These are phyloP conservation scores for Hypsibius dujardini DNA, from an alignment of 1,140 invertebrate species.

Conservation along the genomic window DNA sequence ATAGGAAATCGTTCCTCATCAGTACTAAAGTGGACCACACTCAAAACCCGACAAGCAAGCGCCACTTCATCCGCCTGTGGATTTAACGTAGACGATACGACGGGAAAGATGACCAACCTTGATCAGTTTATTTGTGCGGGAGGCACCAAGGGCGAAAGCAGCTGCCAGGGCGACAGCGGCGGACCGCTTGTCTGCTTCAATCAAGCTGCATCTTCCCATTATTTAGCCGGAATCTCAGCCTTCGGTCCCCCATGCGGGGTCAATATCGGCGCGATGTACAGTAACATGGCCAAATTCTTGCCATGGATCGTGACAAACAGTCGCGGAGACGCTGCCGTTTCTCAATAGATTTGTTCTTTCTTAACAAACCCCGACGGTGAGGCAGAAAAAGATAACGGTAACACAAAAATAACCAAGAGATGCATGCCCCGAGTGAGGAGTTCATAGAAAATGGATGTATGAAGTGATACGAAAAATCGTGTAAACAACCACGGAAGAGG, in stretches of 20 bases:
- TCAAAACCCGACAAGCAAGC: not conserved
- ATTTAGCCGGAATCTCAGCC: conserved; percentile 2
- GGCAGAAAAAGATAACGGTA: no score
- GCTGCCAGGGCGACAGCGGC: conserved; percentile 7
- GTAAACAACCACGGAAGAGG: not conserved
- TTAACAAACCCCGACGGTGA: no score
- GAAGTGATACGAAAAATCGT: not conserved
- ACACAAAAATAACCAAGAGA: no score
- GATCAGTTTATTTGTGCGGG: not conserved
- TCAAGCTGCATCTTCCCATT: not conserved
- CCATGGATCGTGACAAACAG: not conserved
- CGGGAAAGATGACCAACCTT: not conserved
- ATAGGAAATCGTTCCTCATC: no score
- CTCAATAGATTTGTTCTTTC: not conserved
- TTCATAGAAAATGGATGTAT: not conserved
- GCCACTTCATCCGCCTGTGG: not conserved
- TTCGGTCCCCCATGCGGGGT: not conserved
- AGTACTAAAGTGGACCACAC: no score
- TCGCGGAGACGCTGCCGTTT: not conserved
- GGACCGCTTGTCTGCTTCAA: not conserved
- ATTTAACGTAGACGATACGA: not conserved
- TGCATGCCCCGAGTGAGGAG: not conserved
- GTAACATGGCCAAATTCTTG: not conserved
- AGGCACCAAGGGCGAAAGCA: not conserved
- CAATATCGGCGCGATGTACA: not conserved